Percentiles rank a stretch among this genome's conserved stretches.
These are phyloP conservation scores for Clistopyga incitator DNA, from an alignment of 2,888 invertebrate species.

Conservation along the genomic window DNA sequence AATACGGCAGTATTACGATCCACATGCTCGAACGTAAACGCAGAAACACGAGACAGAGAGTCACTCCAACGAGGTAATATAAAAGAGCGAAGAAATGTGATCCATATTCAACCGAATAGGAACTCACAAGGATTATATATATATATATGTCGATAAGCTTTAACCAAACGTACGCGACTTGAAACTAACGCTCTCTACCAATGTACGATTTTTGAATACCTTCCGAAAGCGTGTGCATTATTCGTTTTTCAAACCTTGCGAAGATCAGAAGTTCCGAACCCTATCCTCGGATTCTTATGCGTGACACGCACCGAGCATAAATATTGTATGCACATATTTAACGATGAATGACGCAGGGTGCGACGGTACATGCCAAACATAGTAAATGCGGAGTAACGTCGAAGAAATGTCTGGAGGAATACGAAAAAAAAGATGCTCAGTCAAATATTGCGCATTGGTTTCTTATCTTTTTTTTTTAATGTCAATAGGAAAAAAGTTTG, in stretches of 20 bases:
- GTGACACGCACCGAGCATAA: conserved; percentile 17
- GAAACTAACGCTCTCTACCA: not conserved
- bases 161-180: not conserved
- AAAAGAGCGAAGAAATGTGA: not conserved
- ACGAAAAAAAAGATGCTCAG: too few relatives aligned
- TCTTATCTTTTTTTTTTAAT: too few relatives aligned
- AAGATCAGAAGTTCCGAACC: not conserved
- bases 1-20: not conserved
- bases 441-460: too few relatives aligned
- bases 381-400: not conserved
- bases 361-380: not conserved
- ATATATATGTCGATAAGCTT: too few relatives aligned
- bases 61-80: not conserved
- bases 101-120: not conserved
- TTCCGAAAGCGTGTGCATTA: not conserved
- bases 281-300: conserved; percentile 6
- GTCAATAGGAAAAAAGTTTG: too few relatives aligned
- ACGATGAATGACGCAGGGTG: not conserved
- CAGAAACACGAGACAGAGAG: conserved; percentile 15
- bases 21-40: conserved; percentile 21
- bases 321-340: conserved; percentile 16
- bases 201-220: not conserved
- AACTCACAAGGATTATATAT: not conserved
- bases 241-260: not conserved
- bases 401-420: too few relatives aligned